phyloP scores from a whole-genome alignment of 2,888 invertebrate genomes.

The Frankliniella fusca region DNA sequence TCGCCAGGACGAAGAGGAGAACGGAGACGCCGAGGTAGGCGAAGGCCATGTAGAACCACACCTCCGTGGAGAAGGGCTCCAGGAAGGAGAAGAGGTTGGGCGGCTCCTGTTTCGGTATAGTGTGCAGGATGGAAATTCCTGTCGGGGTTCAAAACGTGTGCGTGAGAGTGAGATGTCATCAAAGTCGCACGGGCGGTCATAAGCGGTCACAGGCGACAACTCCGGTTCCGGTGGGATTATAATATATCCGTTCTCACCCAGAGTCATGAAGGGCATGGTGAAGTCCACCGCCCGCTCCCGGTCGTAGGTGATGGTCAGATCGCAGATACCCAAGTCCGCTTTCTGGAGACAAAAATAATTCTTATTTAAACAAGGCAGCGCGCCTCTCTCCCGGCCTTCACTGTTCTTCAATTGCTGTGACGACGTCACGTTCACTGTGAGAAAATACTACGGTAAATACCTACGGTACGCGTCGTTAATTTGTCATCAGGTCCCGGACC shows the following conservation, averaged over 20 bases:
- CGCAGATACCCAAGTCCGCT: conserved; percentile 92
- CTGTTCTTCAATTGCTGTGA: no score
- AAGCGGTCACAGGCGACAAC: no score
- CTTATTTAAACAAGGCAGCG: no score
- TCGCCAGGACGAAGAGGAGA: conserved; percentile 74
- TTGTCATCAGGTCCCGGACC: no score
- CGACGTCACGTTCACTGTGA: no score
- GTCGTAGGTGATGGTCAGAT: conserved; percentile 90
- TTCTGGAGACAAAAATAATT: conserved; percentile 60
- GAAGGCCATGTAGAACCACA: conserved; percentile 86
- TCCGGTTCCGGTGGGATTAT: no score
- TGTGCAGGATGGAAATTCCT: conserved; percentile 83
- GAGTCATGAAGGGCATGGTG: conserved; percentile 95
- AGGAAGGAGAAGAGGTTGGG: conserved; percentile 87
- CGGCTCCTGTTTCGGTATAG: conserved; percentile 69
- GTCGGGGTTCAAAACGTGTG: neutral
- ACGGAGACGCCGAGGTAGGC: conserved; percentile 80
- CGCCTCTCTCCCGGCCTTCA: no score
- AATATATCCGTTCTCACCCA: conserved; percentile 60
- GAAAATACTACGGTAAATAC: no score
- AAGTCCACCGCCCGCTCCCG: conserved; percentile 86
- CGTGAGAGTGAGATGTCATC: no score
- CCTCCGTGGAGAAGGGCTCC: conserved; percentile 77
- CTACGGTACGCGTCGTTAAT: no score
- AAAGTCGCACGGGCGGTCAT: no score